phyloP scores from a whole-genome alignment of 2,113 vertebrate genomes.

The Oenanthe oenanthe region DNA sequence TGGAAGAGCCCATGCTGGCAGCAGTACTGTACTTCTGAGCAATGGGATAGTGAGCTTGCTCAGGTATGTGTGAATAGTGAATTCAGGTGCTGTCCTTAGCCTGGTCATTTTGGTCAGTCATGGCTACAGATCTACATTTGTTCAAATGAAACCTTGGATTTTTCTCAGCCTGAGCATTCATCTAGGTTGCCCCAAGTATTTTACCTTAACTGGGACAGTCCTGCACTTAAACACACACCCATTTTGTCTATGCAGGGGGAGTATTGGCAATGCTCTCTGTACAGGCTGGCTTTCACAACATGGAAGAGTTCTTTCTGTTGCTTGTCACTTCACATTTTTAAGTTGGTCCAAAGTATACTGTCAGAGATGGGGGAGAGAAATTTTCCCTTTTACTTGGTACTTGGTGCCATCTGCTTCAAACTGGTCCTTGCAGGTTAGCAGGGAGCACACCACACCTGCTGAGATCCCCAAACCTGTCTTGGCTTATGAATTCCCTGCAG shows the following conservation, averaged over 20 bases:
- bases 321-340: background rate
- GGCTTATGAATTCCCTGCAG: background rate
- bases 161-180: background rate
- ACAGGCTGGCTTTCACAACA: background rate
- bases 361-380: background rate
- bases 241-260: background rate
- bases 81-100: background rate
- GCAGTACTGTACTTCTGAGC: background rate
- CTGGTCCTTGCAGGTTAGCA: background rate
- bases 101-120: background rate
- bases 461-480: background rate
- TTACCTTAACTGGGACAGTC: background rate
- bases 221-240: background rate
- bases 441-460: background rate
- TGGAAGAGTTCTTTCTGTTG: background rate
- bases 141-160: background rate
- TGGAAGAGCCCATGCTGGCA: background rate
- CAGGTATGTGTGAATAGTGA: background rate
- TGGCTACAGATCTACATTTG: background rate
- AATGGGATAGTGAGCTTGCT: background rate
- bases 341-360: background rate
- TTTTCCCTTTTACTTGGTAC: background rate
- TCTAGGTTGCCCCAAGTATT: background rate
- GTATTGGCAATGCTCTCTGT: background rate
- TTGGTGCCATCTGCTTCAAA: background rate